These are phyloP conservation scores for Mythimna impura DNA, from an alignment of 2,888 invertebrate species.

Conservation along the genomic window DNA sequence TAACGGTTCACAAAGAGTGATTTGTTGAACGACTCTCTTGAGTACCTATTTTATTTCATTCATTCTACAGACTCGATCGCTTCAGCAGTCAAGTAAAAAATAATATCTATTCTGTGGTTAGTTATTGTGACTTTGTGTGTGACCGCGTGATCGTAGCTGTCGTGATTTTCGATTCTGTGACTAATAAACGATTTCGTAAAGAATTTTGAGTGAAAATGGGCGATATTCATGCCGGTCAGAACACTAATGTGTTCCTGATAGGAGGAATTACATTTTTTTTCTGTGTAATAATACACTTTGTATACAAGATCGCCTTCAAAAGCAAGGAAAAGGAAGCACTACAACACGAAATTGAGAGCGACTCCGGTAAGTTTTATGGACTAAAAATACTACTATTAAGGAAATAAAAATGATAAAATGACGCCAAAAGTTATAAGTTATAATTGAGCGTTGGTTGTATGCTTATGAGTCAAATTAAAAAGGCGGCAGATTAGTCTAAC, in stretches of 20 bases:
- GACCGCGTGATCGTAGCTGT: constrained; percentile 82
- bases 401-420: constrained; percentile 8
- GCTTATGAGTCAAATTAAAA: constrained; percentile 13
- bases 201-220: constrained; percentile 87
- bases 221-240: constrained; percentile 82
- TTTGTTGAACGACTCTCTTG: constrained; percentile 21
- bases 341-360: constrained; percentile 80
- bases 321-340: constrained; percentile 81
- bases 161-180: constrained; percentile 69
- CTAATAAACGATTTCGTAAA: constrained; percentile 68
- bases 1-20: constrained; percentile 17
- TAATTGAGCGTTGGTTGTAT: background rate
- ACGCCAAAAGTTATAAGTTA: background rate
- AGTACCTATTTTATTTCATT: constrained; percentile 22
- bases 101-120: constrained; percentile 73
- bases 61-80: constrained; percentile 63
- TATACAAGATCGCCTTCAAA: constrained; percentile 82
- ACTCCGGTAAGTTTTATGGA: constrained; percentile 77
- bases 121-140: constrained; percentile 74
- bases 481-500: constrained; percentile 28
- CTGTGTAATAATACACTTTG: constrained; percentile 82
- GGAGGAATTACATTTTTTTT: constrained; percentile 77
- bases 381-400: constrained; percentile 13
- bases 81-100: constrained; percentile 54
- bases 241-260: constrained; percentile 76